Base-by-base conservation (phyloP, 2,113 vertebrate species). In the Percopsis transmontana region DNA sequence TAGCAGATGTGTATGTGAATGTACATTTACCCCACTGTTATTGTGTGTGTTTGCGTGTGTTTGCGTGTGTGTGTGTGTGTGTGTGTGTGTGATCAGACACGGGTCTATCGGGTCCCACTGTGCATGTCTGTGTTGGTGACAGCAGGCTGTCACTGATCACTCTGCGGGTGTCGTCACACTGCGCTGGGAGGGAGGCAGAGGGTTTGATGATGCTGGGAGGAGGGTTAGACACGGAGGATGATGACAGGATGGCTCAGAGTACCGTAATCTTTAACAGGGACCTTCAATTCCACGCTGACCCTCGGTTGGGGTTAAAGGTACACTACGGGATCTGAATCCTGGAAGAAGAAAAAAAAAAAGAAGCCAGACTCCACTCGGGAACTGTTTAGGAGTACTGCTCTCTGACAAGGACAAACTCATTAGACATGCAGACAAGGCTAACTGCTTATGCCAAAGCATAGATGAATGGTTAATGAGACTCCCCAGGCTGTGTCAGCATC, bases 71-170 rank as follows among this genome's bases (percentile, higher is more conserved):
- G 38, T 65, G 20, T 54, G 50, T 55, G 52, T 12, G 19, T 66
- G 39, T 66, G 39, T 55, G 63, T 63, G 66, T 62, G 27, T 52
- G 51, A 68, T 21, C 18, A 44, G 5, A 38, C 45, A 61, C 15
- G 20, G 21, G 60, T 62, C 13, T 53, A 27, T 54, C 44, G 3
- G 13, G 51, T 47, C 73, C 56, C 39, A 60, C 74, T 70, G 81
- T 47, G 75, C 67, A 20, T 63, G 69, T 77, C 66, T 85, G 68
- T 82, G 77, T 71, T 53, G 62, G 40, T 72, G 83, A 76, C 86
- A 87, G 88, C 68, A 4, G 86, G 84, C 76, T 67, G 53, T 70
- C 74, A 52, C 83, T 91, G 86, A 92, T 87, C 76, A 84, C 85
- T 63, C 86, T 62, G 85, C 79, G 77, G 83, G 85, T 65, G 66